phyloP scores from a whole-genome alignment of 2,888 invertebrate genomes.

The Chrysolina americana region DNA sequence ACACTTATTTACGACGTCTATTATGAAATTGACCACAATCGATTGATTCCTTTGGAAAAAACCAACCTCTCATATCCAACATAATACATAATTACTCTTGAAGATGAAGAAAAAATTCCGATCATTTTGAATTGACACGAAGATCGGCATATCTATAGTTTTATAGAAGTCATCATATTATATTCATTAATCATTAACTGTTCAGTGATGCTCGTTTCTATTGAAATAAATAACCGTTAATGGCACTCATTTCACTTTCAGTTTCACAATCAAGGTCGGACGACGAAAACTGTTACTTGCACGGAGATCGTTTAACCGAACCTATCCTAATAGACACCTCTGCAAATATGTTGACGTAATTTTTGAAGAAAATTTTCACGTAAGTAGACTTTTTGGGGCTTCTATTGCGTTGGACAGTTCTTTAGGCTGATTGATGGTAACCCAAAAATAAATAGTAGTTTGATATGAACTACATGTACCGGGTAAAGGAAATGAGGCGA shows the following conservation, averaged over 20 bases:
- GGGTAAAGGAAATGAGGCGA: too few relatives aligned
- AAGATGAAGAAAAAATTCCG: neutral
- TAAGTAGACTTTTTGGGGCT: neutral
- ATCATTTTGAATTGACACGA: constrained; percentile 9
- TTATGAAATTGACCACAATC: neutral
- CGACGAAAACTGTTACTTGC: constrained; percentile 17
- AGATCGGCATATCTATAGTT: constrained; percentile 17
- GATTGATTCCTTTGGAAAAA: neutral
- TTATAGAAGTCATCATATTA: constrained; percentile 9
- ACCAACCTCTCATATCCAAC: neutral
- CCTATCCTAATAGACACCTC: constrained; percentile 16
- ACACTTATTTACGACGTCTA: neutral
- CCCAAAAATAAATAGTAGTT: too few relatives aligned
- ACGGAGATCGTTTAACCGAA: neutral
- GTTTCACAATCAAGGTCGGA: constrained; percentile 19
- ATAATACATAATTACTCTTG: constrained; percentile 1
- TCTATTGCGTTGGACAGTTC: neutral
- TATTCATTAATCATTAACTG: constrained; percentile 14
- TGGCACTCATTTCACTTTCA: constrained; percentile 22
- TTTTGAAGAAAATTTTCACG: neutral
- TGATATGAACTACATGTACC: too few relatives aligned
- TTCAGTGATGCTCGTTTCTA: constrained; percentile 19
- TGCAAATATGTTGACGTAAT: neutral
- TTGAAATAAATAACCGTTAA: constrained; percentile 24
- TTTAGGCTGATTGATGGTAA: too few relatives aligned